Evolutionary conservation across 2,797 vertebrate genomes (phyloP).

Genomic region (Pseudochromis fuscus): DNA sequence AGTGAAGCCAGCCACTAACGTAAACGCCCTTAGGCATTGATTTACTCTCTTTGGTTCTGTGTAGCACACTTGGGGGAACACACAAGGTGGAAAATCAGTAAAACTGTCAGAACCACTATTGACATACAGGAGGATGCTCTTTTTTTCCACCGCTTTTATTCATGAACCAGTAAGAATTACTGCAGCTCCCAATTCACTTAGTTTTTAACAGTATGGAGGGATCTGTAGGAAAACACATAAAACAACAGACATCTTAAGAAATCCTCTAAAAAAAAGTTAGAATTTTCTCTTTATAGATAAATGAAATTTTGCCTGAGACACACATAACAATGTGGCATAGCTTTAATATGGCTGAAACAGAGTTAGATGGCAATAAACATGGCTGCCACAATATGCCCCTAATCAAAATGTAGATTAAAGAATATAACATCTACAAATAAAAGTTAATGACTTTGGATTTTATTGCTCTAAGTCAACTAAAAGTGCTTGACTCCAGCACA

Average conservation of each 20-base stretch:
- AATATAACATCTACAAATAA: neutral
- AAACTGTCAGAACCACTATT: conserved; percentile 44
- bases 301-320: neutral
- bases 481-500: neutral
- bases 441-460: neutral
- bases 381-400: neutral
- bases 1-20: conserved; percentile 36
- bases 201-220: neutral
- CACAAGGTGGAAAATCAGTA: conserved; percentile 45
- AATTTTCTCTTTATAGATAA: too few species aligned
- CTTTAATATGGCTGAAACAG: neutral
- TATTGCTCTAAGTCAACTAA: neutral
- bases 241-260: neutral
- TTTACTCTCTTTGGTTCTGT: conserved; percentile 48
- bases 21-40: conserved; percentile 44
- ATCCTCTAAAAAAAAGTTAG: too few species aligned
- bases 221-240: neutral
- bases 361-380: neutral
- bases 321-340: neutral
- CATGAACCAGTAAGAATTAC: conserved; percentile 11
- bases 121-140: conserved; percentile 27
- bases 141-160: conserved; percentile 21
- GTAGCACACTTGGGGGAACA: conserved; percentile 29
- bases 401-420: neutral
- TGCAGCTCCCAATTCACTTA: neutral